phyloP scores from a whole-genome alignment of 2,113 vertebrate genomes.

The Dolichotis patagonum region DNA sequence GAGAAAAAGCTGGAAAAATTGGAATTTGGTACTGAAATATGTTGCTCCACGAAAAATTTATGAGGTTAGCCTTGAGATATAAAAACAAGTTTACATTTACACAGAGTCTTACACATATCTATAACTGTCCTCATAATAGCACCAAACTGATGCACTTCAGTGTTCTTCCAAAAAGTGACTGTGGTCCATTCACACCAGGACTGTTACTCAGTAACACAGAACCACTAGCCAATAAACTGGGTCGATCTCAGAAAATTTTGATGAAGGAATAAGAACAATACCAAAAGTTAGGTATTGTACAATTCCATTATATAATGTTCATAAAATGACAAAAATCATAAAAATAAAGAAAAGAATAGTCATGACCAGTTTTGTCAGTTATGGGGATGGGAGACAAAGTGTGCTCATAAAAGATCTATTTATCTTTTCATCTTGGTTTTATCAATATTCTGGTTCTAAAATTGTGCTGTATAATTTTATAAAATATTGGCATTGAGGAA shows the following conservation, averaged over 20 bases:
- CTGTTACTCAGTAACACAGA: not conserved
- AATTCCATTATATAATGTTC: not conserved
- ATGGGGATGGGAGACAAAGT: not conserved
- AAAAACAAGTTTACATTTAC: not conserved
- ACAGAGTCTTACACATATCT: not conserved
- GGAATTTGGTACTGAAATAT: not conserved
- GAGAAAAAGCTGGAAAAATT: not conserved
- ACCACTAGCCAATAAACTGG: too few relatives aligned
- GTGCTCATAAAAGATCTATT: rapidly evolving
- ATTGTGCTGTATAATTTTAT: not conserved
- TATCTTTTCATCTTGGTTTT: not conserved
- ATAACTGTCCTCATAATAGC: not conserved
- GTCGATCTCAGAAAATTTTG: not conserved
- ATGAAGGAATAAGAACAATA: not conserved
- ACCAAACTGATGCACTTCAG: not conserved
- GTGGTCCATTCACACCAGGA: too few relatives aligned
- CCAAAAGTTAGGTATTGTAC: not conserved
- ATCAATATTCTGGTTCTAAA: not conserved
- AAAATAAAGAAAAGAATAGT: not conserved
- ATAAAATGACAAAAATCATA: slow-evolving; percentile 7
- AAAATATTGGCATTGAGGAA: not conserved
- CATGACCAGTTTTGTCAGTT: not conserved
- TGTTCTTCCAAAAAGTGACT: not conserved
- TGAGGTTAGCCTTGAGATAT: not conserved
- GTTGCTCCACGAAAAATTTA: not conserved